phyloP scores from a whole-genome alignment of 92 coral and sea anemone species.

The Zoanthus solanderi region DNA sequence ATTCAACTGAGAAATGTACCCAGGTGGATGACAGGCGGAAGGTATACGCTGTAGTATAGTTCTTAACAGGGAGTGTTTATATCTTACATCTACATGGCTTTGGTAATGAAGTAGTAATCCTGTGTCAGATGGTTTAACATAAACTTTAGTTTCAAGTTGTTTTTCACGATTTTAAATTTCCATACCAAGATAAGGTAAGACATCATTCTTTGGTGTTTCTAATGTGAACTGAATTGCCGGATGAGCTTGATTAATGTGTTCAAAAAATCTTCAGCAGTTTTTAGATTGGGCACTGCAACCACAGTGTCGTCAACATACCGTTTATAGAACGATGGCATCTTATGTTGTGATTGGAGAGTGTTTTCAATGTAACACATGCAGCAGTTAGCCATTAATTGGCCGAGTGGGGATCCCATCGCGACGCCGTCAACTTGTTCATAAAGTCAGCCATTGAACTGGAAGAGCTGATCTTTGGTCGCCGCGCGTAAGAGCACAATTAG shows the following conservation, averaged over 20 bases:
- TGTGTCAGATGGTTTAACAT: conserved; percentile 1
- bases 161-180: not conserved
- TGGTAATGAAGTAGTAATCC: not conserved
- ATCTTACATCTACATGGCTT: conserved; percentile 14
- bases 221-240: not conserved
- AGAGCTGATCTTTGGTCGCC: not conserved
- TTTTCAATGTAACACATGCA: not conserved
- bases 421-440: not conserved
- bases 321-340: not conserved
- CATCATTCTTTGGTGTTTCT: conserved; percentile 3
- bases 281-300: not conserved
- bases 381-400: not conserved
- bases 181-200: conserved; percentile 2
- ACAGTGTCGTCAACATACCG: not conserved
- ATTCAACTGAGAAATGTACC: not conserved
- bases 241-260: not conserved
- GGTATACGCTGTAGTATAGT: not conserved
- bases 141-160: conserved; percentile 11
- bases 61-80: conserved; percentile 13
- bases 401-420: not conserved
- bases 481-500: not conserved
- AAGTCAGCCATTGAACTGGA: not conserved
- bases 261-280: not conserved
- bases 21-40: not conserved
- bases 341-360: not conserved